Evolutionary conservation across 2,888 invertebrate species (phyloP).

Genomic region (Saturnia pavonia): DNA sequence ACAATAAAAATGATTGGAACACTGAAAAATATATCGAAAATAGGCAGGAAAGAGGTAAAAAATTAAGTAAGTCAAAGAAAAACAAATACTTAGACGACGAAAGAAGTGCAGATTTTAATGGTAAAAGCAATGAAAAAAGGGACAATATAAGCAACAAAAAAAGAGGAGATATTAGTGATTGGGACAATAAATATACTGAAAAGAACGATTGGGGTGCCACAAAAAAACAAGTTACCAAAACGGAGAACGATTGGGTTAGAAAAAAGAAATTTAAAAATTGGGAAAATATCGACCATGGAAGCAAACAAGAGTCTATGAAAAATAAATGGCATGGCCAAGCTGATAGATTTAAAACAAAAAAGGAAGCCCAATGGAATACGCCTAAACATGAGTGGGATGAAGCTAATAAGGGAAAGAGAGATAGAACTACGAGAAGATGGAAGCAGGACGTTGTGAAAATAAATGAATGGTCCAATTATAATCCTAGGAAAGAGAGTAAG

Average conservation of each 20-base stretch:
- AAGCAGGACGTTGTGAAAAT: conserved; percentile 13
- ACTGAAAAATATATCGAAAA: neutral
- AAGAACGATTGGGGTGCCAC: neutral
- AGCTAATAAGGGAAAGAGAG: conserved; percentile 16
- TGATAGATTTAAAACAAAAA: conserved; percentile 10
- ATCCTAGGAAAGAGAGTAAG: conserved; percentile 25
- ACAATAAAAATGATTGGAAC: neutral
- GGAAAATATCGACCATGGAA: neutral
- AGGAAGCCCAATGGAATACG: conserved; percentile 14
- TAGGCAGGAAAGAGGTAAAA: neutral
- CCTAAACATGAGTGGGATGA: conserved; percentile 13
- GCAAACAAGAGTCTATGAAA: neutral
- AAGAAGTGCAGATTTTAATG: neutral
- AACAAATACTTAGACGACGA: neutral
- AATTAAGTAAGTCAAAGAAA: conserved; percentile 4
- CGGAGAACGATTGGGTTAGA: neutral
- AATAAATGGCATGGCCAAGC: conserved; percentile 3
- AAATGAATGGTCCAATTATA: conserved; percentile 22
- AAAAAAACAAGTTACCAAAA: neutral
- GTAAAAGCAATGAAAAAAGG: neutral
- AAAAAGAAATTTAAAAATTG: neutral
- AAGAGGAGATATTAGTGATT: neutral
- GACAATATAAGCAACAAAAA: neutral
- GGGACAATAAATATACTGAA: neutral
- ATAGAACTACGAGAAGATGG: conserved; percentile 13